A percentile compares a stretch with the other conserved stretches of the same genome.
phyloP scores from a whole-genome alignment of 2,113 vertebrate genomes.

The Rallus limicola region DNA sequence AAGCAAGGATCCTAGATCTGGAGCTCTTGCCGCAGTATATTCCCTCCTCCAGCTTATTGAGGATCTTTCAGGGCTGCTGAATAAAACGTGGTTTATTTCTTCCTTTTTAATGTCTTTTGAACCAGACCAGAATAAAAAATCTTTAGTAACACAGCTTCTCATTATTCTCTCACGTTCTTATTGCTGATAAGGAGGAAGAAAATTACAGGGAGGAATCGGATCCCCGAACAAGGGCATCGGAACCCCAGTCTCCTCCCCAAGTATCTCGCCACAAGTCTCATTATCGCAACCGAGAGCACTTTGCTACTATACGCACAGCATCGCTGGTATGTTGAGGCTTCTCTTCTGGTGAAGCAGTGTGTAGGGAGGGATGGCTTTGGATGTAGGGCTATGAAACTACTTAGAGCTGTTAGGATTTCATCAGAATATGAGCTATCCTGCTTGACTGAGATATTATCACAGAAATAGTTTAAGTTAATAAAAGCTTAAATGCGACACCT shows the following conservation, averaged over 20 bases:
- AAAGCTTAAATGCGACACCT: neutral
- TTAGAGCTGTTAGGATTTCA: neutral
- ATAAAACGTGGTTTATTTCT: neutral
- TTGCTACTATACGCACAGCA: slow-evolving; percentile 97
- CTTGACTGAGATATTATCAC: neutral
- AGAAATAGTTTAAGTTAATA: neutral
- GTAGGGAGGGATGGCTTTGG: neutral
- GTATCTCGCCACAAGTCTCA: slow-evolving; percentile 90
- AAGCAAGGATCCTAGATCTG: neutral
- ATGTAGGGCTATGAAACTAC: neutral
- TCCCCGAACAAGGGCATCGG: slow-evolving; percentile 81
- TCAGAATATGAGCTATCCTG: neutral
- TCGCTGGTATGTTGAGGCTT: slow-evolving; percentile 84
- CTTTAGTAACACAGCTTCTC: neutral
- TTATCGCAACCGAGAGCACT: slow-evolving; percentile 96
- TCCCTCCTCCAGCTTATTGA: neutral
- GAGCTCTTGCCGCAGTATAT: neutral
- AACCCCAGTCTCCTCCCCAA: slow-evolving; percentile 90
- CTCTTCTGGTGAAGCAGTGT: neutral
- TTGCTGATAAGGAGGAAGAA: slow-evolving; percentile 86
- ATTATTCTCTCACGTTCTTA: neutral
- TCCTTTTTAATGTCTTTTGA: neutral
- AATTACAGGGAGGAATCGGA: slow-evolving; percentile 87
- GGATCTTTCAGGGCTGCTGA: neutral
- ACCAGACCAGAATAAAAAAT: neutral